Base-by-base conservation (phyloP, 1,140 invertebrate species). In the Procambarus virginalis region DNA sequence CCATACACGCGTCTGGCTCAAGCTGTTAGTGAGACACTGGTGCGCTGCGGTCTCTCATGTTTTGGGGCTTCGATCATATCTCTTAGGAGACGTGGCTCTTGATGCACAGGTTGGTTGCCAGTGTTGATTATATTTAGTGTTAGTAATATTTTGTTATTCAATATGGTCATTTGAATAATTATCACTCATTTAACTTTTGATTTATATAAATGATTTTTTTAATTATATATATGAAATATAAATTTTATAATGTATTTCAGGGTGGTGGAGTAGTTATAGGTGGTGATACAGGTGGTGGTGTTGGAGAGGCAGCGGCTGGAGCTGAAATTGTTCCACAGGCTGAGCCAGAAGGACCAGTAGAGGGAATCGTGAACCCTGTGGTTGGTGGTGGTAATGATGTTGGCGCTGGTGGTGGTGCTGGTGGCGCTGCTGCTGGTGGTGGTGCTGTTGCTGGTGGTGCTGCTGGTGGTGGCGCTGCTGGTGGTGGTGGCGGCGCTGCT, bases 1-100 rank as follows among this genome's bases (percentile, higher is more conserved):
- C 0, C 98, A 99, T 93, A 98, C 98, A 0, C 95, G 98, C 10
- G 96, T 96, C 1, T 99, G 98, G 97, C 94, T 99, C 20, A 99
- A 99, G 94, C 95, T 96, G 14, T 93, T 98, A 2, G 96, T 99
- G 0, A 95, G 96, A 6, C 95, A 96, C 60, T 99, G 99, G 99
- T 99, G 98, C 93, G 94, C 95, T 8, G 95, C 95, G 3, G 97
- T 99, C 0, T 96, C 98, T 0, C 98, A 97, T 95, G 92, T 98
- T 20, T 94, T 99, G 2, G 97, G 97, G 79, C 95, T 99, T 0
- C 96, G 97, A 78, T 99, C 98, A 0, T 99, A 99, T 93, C 94
- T 99, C 20, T 93, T 99, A 9, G 96, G 97, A 2, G 96, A 96
- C 80, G 95, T 94, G 0, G 86, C 92, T n/a, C 89, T 85, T 92